Evolutionary conservation across 1,140 invertebrate genomes (phyloP).

Genomic region (Rhyzopertha dominica): DNA sequence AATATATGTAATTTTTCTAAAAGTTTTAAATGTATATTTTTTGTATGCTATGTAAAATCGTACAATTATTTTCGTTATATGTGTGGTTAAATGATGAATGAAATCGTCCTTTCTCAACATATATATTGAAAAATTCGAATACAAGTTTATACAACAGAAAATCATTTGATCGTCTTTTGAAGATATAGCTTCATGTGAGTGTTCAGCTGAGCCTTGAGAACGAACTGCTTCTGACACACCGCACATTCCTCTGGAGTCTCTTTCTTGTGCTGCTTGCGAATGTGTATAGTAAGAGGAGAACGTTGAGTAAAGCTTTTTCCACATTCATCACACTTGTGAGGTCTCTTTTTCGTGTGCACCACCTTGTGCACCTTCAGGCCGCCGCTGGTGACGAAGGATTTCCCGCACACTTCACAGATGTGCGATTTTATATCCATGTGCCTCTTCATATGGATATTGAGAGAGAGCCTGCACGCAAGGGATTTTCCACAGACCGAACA

Average conservation of each 20-base stretch:
- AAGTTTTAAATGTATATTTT: too few species aligned
- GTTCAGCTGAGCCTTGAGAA: constrained; percentile 22
- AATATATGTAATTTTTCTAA: too few species aligned
- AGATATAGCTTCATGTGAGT: constrained; percentile 20
- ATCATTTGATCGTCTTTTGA: too few species aligned
- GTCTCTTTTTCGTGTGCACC: constrained; percentile 16
- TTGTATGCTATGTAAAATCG: too few species aligned
- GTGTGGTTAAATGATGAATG: too few species aligned
- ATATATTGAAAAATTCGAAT: too few species aligned
- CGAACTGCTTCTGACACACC: constrained; percentile 29
- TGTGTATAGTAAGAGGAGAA: constrained; percentile 62
- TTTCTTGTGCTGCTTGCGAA: constrained; percentile 37
- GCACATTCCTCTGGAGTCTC: constrained; percentile 17
- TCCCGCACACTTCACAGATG: constrained; percentile 24
- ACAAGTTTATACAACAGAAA: too few species aligned
- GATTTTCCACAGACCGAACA: constrained; percentile 51
- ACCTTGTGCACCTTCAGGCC: constrained; percentile 49
- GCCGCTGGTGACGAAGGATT: constrained; percentile 21
- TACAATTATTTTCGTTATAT: too few species aligned
- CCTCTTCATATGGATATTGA: constrained; percentile 50
- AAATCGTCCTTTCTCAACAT: too few species aligned
- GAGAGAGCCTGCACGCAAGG: constrained; percentile 50
- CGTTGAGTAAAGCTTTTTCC: constrained; percentile 53
- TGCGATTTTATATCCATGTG: constrained; percentile 34
- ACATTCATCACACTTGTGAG: constrained; percentile 51